A percentile compares a stretch with the other conserved stretches of the same genome.
phyloP scores from a whole-genome alignment of 2,888 invertebrate genomes.

The Mantis religiosa region DNA sequence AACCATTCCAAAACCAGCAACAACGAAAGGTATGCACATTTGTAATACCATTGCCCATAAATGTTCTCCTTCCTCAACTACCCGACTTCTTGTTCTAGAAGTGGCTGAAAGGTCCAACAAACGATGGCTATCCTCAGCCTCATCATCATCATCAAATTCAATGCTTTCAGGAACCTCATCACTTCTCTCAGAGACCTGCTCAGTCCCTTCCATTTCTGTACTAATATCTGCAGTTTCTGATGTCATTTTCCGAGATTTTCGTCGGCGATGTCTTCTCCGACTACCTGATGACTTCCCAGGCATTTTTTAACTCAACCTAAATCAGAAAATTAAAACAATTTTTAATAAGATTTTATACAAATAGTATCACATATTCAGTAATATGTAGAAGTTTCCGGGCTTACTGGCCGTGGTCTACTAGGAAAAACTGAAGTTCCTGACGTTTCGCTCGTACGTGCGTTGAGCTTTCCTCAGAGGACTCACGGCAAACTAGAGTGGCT shows the following conservation, averaged over 20 bases:
- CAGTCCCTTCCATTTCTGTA: background rate
- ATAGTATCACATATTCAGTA: too few species aligned
- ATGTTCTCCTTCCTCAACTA: conserved; percentile 26
- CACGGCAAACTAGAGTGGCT: too few species aligned
- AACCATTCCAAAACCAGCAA: conserved; percentile 89
- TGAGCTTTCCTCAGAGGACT: too few species aligned
- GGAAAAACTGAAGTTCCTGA: too few species aligned
- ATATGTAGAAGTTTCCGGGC: too few species aligned
- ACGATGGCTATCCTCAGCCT: conserved; percentile 19
- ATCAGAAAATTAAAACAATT: background rate
- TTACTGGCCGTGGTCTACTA: too few species aligned
- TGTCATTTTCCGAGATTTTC: conserved; percentile 20
- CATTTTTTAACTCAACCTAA: conserved; percentile 36
- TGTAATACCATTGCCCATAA: conserved; percentile 52
- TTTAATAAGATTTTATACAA: too few species aligned
- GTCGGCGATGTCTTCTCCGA: conserved; percentile 15
- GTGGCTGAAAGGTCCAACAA: conserved; percentile 6
- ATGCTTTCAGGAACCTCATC: conserved; percentile 9
- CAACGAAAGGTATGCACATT: conserved; percentile 78
- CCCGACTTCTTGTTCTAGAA: background rate
- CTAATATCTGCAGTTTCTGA: background rate
- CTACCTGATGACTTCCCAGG: conserved; percentile 26
- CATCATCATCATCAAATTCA: background rate
- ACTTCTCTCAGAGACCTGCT: background rate
- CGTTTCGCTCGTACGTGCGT: too few species aligned